Evolutionary conservation across 1,140 invertebrate species (phyloP).

Genomic region (Drosophila funebris): DNA sequence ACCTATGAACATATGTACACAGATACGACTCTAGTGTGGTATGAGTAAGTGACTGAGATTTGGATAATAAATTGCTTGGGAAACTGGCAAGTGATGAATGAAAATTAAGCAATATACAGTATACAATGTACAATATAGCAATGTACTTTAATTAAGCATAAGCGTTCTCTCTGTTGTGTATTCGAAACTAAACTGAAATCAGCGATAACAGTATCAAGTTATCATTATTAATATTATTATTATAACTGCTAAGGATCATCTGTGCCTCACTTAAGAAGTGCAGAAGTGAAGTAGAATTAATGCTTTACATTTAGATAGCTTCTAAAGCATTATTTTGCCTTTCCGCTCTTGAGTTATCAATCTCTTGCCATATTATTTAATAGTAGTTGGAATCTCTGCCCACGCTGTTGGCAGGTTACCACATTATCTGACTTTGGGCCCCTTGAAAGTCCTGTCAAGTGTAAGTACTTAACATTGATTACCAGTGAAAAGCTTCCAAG

Average conservation of each 20-base stretch:
- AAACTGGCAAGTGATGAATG: conserved; percentile 28
- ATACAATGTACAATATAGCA: neutral
- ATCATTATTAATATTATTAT: neutral
- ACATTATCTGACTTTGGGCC: neutral
- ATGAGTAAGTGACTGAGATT: conserved; percentile 6
- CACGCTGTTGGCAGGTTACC: neutral
- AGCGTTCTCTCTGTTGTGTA: neutral
- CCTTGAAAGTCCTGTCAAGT: conserved; percentile 34
- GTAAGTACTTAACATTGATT: conserved; percentile 50
- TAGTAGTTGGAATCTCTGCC: neutral
- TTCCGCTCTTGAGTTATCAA: no score
- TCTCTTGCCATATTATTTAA: no score
- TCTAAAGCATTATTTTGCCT: no score
- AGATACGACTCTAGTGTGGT: neutral
- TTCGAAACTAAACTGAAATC: neutral
- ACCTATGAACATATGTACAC: conserved; percentile 11
- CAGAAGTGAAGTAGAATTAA: no score
- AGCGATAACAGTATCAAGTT: neutral
- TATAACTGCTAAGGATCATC: neutral
- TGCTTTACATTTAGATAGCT: no score
- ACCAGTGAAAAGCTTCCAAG: conserved; percentile 24
- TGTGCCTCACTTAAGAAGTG: no score
- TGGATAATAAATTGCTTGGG: conserved; percentile 4
- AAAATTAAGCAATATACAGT: conserved; percentile 24
- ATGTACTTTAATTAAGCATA: neutral